Evolutionary conservation across 2,113 vertebrate genomes (phyloP).

Genomic region (Eonycteris spelaea): DNA sequence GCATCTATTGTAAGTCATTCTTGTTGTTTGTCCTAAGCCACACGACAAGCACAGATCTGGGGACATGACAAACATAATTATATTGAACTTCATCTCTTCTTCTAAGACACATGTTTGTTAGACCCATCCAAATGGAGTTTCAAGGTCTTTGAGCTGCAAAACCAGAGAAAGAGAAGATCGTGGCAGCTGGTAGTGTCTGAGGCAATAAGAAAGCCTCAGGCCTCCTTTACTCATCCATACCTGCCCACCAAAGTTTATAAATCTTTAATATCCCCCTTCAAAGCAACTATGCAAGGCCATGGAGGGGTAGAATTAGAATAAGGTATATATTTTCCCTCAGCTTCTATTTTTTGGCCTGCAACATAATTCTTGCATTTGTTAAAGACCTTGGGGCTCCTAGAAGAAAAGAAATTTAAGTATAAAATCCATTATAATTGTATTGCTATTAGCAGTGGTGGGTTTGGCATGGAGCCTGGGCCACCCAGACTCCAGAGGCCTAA

Average conservation of each 20-base stretch:
- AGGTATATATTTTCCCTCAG: neutral
- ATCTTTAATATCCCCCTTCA: neutral
- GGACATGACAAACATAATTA: neutral
- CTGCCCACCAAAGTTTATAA: neutral
- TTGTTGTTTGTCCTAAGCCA: neutral
- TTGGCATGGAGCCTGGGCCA: conserved; percentile 62
- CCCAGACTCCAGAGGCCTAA: conserved; percentile 46
- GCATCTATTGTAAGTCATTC: neutral
- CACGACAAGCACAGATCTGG: neutral
- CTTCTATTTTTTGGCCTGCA: neutral
- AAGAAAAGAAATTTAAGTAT: conserved; percentile 54
- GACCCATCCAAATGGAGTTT: neutral
- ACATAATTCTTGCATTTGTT: conserved; percentile 42
- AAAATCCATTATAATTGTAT: conserved; percentile 23
- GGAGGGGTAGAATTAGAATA: neutral
- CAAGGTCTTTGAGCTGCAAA: neutral
- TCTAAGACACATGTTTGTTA: neutral
- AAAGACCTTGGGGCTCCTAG: conserved; percentile 21
- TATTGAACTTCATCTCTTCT: neutral
- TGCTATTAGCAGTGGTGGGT: conserved; percentile 44
- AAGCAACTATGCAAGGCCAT: neutral
- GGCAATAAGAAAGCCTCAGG: neutral
- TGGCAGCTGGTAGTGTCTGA: neutral
- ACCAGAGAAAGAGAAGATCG: neutral
- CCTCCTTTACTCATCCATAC: neutral